phyloP scores from a whole-genome alignment of 2,113 vertebrate species.

The Mustela nigripes region DNA sequence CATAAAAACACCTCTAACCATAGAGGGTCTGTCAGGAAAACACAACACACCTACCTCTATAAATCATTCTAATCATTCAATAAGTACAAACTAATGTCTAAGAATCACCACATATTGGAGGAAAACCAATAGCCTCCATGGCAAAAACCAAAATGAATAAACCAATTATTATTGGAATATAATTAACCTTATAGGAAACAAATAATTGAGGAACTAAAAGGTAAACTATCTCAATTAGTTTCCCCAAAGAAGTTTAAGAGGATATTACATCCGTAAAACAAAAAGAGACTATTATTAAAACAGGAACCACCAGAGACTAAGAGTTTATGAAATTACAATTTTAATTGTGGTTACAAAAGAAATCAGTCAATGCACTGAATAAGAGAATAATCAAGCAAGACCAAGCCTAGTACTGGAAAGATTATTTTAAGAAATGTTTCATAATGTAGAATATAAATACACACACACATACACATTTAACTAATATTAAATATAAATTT shows the following conservation, averaged over 20 bases:
- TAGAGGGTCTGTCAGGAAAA: not conserved
- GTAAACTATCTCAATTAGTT: constrained; percentile 47
- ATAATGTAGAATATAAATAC: not conserved
- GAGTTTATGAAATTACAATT: constrained; percentile 23
- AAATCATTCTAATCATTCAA: not conserved
- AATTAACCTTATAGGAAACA: not conserved
- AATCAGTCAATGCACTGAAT: not conserved
- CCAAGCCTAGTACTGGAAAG: constrained; percentile 9
- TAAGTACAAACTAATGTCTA: constrained; percentile 2
- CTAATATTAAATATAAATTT: not conserved
- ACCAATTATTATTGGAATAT: not conserved
- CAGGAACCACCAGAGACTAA: constrained; percentile 28
- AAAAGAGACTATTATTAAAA: not conserved
- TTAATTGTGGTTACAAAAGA: constrained; percentile 45
- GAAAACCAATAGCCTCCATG: not conserved
- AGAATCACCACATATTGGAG: not conserved
- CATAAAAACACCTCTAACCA: not conserved
- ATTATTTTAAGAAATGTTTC: not conserved
- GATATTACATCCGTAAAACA: constrained; percentile 59
- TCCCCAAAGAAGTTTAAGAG: constrained; percentile 17
- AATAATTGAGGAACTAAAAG: constrained; percentile 50
- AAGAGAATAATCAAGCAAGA: constrained; percentile 9
- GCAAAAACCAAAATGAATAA: constrained; percentile 44
- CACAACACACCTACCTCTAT: not conserved
- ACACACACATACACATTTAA: not conserved